phyloP scores from a whole-genome alignment of 2,797 vertebrate genomes.

The Phaenicophaeus curvirostris region DNA sequence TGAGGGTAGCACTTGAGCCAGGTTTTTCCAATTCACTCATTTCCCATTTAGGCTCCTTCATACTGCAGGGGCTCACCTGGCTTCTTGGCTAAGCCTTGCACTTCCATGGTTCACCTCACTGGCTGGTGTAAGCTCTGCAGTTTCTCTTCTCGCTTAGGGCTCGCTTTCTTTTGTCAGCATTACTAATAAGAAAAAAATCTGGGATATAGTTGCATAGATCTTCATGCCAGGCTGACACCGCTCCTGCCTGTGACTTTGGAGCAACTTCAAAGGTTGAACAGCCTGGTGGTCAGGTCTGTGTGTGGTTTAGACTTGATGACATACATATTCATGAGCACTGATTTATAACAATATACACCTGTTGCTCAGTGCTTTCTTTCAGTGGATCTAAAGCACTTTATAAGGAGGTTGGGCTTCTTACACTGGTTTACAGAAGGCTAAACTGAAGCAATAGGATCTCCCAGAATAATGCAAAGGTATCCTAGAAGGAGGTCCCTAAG shows the following conservation, averaged over 20 bases:
- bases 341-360: neutral
- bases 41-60: neutral
- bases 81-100: neutral
- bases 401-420: neutral
- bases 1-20: neutral
- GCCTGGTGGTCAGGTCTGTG: neutral
- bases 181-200: neutral
- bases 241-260: neutral
- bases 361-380: neutral
- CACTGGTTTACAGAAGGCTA: neutral
- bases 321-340: neutral
- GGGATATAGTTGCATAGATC: neutral
- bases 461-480: neutral
- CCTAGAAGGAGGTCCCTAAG: neutral
- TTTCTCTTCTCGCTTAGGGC: neutral
- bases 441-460: neutral
- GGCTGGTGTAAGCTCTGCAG: neutral
- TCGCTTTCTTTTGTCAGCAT: neutral
- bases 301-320: neutral
- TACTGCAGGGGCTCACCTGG: neutral
- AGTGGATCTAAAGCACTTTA: neutral
- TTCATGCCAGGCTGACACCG: fast-evolving
- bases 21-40: neutral
- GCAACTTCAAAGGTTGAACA: neutral
- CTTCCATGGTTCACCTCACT: neutral